Evolutionary conservation across 1,140 invertebrate genomes (phyloP).

Genomic region (Chrysoperla carnea): DNA sequence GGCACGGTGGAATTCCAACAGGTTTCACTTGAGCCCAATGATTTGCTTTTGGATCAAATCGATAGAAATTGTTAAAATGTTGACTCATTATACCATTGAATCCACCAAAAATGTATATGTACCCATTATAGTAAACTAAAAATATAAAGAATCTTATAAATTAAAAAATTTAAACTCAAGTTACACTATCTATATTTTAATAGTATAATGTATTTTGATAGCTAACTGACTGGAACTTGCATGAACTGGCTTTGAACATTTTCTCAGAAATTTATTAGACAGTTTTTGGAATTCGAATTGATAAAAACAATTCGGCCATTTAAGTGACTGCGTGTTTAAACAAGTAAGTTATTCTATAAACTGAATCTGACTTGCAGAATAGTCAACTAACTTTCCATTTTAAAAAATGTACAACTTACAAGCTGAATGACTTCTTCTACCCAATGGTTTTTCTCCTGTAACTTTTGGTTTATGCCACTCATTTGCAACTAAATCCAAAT

Average conservation of each 20-base stretch:
- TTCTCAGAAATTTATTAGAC: no score
- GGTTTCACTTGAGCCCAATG: slow-evolving; percentile 42
- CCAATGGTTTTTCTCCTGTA: slow-evolving; percentile 39
- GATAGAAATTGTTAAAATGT: slow-evolving; percentile 70
- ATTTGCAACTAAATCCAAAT: slow-evolving; percentile 49
- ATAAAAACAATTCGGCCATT: no score
- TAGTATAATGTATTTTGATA: neutral
- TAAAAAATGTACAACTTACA: slow-evolving; percentile 46
- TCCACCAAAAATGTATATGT: slow-evolving; percentile 76
- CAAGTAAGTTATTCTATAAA: no score
- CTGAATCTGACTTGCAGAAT: no score
- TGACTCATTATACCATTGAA: slow-evolving; percentile 54
- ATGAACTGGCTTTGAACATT: no score
- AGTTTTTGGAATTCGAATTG: no score
- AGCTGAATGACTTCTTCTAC: slow-evolving; percentile 73
- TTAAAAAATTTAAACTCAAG: slow-evolving; percentile 13
- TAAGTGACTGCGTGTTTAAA: no score
- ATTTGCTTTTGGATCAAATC: slow-evolving; percentile 41
- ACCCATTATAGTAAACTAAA: slow-evolving; percentile 52
- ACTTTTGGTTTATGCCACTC: slow-evolving; percentile 45
- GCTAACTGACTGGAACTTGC: neutral
- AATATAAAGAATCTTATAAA: slow-evolving; percentile 13
- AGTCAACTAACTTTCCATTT: no score
- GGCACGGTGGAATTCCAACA: slow-evolving; percentile 38
- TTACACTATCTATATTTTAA: slow-evolving; percentile 5